phyloP scores from a whole-genome alignment of 2,888 invertebrate species.

The Pocota personata region DNA sequence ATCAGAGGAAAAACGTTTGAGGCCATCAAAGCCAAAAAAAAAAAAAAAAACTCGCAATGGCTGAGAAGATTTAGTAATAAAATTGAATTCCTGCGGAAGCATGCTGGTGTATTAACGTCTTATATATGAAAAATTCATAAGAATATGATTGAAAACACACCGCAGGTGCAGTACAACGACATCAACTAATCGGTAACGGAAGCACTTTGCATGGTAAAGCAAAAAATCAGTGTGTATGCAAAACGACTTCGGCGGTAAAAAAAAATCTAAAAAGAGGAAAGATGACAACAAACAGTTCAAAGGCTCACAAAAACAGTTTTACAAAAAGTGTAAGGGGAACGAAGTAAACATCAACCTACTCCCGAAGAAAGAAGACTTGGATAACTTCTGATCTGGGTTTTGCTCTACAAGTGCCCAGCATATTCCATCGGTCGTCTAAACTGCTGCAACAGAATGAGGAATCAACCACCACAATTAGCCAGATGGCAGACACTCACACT shows the following conservation, averaged over 20 bases:
- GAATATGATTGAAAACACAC: neutral
- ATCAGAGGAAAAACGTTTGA: neutral
- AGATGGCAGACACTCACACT: neutral
- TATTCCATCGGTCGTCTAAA: neutral
- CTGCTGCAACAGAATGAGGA: neutral
- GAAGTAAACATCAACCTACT: neutral
- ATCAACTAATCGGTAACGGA: neutral
- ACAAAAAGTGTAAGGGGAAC: neutral
- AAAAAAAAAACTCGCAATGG: neutral
- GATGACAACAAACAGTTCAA: neutral
- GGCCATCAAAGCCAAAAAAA: neutral
- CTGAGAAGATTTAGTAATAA: neutral
- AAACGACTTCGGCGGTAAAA: neutral
- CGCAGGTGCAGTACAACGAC: neutral
- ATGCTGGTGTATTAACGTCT: neutral
- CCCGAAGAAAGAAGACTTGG: neutral
- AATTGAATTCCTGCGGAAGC: neutral
- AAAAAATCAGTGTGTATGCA: neutral
- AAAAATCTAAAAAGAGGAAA: neutral
- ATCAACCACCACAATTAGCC: neutral
- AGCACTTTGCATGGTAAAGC: neutral
- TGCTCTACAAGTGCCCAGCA: neutral
- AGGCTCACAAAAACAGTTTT: neutral
- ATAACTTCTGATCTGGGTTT: neutral
- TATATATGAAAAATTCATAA: neutral